Evolutionary conservation across 2,888 invertebrate species (phyloP).

Genomic region (Oscheius sp.): DNA sequence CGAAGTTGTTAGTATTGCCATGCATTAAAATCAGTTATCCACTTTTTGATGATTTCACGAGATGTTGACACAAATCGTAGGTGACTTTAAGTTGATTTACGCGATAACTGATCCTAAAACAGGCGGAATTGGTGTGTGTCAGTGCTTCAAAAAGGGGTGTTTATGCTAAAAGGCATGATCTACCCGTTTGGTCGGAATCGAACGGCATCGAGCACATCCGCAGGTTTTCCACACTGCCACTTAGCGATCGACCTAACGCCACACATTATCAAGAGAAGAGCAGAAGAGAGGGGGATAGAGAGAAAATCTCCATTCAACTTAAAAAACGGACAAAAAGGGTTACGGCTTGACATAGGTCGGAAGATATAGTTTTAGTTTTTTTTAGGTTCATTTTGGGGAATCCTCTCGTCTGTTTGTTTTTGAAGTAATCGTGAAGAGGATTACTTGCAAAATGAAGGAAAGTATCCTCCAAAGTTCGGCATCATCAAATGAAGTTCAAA

Average conservation of each 20-base stretch:
- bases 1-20: constrained; percentile 8
- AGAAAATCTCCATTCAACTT: constrained; percentile 33
- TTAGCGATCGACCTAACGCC: constrained; percentile 40
- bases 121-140: background rate
- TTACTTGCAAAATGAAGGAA: constrained; percentile 10
- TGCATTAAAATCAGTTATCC: constrained; percentile 14
- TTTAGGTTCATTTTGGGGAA: background rate
- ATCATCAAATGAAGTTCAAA: constrained; percentile 13
- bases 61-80: background rate
- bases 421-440: background rate
- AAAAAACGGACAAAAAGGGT: constrained; percentile 25
- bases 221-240: constrained; percentile 67
- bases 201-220: constrained; percentile 69
- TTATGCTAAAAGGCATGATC: constrained; percentile 4
- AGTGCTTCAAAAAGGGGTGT: constrained; percentile 4
- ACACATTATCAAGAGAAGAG: constrained; percentile 16
- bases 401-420: background rate
- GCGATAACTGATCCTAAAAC: background rate
- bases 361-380: constrained; percentile 3
- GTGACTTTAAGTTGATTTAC: background rate
- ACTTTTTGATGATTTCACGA: no score
- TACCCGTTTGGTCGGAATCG: constrained; percentile 56
- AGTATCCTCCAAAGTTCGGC: background rate
- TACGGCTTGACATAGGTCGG: background rate
- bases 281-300: constrained; percentile 1